These are phyloP conservation scores for Neosalanx taihuensis DNA, from an alignment of 2,797 vertebrate species.

Conservation along the genomic window DNA sequence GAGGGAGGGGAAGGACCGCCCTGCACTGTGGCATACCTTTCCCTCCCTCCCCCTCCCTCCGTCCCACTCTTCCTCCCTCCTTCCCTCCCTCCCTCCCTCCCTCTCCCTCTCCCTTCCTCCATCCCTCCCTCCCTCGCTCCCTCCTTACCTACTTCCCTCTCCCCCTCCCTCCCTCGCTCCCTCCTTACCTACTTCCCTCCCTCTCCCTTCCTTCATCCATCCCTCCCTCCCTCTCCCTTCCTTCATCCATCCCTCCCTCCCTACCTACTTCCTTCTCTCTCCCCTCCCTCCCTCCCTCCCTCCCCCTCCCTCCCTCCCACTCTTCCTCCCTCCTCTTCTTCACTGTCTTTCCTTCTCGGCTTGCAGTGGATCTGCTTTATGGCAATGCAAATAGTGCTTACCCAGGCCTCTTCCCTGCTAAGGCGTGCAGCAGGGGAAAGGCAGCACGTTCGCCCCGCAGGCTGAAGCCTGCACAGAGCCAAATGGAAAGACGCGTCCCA, in stretches of 20 bases:
- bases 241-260: conserved; percentile 2
- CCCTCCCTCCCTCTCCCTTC: background rate
- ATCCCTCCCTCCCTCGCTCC: conserved; percentile 30
- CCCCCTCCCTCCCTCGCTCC: conserved; percentile 29
- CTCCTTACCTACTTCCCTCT: conserved; percentile 34
- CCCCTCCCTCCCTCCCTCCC: conserved; percentile 27
- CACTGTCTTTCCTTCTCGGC: conserved; percentile 25
- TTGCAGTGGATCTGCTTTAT: conserved; percentile 53
- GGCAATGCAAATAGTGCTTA: conserved; percentile 63
- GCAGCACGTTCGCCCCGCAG: background rate
- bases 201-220: background rate
- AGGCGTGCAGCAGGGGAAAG: conserved; percentile 1
- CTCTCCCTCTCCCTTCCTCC: background rate
- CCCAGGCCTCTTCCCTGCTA: conserved; percentile 31
- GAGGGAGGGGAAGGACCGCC: background rate
- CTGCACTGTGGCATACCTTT: background rate
- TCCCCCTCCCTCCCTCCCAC: conserved; percentile 10
- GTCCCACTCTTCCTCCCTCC: background rate
- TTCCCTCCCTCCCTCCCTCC: background rate
- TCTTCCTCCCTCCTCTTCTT: conserved; percentile 16
- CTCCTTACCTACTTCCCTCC: conserved; percentile 7
- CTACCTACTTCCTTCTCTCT: conserved; percentile 34
- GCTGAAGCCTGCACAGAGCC: conserved; percentile 6
- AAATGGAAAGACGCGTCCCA: conserved; percentile 22
- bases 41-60: background rate